These are phyloP conservation scores for Thunnus albacares DNA, from an alignment of 2,797 vertebrate species.

Conservation along the genomic window DNA sequence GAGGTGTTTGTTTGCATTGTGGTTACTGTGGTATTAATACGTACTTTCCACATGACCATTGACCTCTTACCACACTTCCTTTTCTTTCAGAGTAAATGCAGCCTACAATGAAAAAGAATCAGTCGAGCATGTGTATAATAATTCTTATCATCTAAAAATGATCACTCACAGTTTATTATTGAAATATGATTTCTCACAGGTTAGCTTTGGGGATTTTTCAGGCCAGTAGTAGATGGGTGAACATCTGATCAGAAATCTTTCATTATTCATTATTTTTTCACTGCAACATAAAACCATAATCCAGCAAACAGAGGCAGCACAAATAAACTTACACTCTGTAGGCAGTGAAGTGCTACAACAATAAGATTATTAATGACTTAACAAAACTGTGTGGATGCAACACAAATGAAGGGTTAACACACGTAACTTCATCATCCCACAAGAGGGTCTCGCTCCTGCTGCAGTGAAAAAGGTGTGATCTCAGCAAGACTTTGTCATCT, in stretches of 20 bases:
- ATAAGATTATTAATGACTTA: conserved; percentile 3
- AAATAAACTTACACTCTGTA: too few species aligned
- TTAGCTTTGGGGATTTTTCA: too few species aligned
- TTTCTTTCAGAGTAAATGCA: background rate
- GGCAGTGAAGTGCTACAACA: background rate
- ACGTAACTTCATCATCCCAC: background rate
- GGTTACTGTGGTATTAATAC: background rate
- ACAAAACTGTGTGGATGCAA: background rate
- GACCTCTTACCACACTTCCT: background rate
- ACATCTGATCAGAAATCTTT: too few species aligned
- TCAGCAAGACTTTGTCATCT: conserved; percentile 19
- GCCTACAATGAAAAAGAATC: too few species aligned
- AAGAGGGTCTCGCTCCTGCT: background rate
- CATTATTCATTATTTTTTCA: too few species aligned
- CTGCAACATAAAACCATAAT: background rate
- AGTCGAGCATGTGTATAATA: background rate
- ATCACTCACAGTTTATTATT: too few species aligned
- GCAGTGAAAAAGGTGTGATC: conserved; percentile 1
- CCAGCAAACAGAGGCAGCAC: background rate
- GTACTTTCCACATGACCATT: background rate
- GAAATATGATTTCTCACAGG: too few species aligned
- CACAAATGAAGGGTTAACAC: background rate
- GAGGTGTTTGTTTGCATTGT: too few species aligned
- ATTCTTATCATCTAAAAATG: background rate
- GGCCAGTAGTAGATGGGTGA: too few species aligned